Conservation (phyloP, 2,797 vertebrate species). For the Scolopax bukidnonensis region DNA sequence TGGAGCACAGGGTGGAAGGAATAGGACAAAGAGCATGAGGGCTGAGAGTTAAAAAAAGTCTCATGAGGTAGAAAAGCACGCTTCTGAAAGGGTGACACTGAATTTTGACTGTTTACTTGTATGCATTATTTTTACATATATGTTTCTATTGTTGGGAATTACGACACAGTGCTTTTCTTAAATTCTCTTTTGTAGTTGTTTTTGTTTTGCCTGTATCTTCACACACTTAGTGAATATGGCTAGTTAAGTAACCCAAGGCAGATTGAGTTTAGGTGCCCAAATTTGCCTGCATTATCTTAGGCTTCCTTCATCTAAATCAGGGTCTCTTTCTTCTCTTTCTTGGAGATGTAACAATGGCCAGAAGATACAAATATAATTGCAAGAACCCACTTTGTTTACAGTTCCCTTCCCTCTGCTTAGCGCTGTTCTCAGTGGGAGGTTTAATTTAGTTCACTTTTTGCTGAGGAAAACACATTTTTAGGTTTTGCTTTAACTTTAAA, state of each 20-base stretch:
- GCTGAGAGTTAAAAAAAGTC: not conserved
- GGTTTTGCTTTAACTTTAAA: conserved; percentile 29
- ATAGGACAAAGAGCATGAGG: not conserved
- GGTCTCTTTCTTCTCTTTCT: not conserved
- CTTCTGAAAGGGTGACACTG: not conserved
- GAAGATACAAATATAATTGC: conserved; percentile 11
- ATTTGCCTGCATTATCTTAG: not conserved
- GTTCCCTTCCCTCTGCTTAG: not conserved
- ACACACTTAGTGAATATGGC: not conserved
- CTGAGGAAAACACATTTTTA: conserved; percentile 28
- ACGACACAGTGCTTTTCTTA: not conserved
- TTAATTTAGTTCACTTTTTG: conserved; percentile 46
- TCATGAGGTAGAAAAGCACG: not conserved
- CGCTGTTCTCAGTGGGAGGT: conserved; percentile 2
- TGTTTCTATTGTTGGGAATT: not conserved
- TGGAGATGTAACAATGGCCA: not conserved
- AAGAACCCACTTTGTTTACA: conserved; percentile 1
- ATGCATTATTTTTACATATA: not conserved
- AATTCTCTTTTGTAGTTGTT: not conserved
- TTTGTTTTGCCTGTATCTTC: not conserved
- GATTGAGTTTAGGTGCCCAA: not conserved
- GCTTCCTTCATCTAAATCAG: not conserved
- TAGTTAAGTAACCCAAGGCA: not conserved
- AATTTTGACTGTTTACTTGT: not conserved
- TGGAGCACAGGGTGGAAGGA: not conserved